Evolutionary conservation across 2,888 invertebrate genomes (phyloP), one percentile per base, ranked within the genome.

Genomic region (Artemia sinica): DNA sequence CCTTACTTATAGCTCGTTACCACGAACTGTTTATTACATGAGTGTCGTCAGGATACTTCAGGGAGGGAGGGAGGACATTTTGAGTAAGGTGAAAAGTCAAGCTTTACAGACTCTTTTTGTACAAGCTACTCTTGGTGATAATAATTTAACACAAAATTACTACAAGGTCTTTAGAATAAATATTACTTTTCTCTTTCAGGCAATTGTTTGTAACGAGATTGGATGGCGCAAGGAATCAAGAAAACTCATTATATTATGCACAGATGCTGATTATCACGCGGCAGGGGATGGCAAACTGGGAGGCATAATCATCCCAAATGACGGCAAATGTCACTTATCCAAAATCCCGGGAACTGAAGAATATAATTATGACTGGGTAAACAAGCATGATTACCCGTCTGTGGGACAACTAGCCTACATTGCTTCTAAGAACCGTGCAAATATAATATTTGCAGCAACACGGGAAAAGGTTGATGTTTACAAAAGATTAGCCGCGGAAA

Each of bases 211-310:
- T 50, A 50, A 28, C 12, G 75, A 79, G 67, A 81, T 82, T 71
- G 81, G 81, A 10, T 82, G 82, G 82, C 75, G 82, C 65, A 75
- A 77, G 13, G 76, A 79, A 18, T 79, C 82, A 9, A 76, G 82
- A 70, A 79, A 81, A 74, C 78, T 82, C 77, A 73, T 82, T 70
- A 78, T 82, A 11, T 81, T 81, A 73, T 81, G 82, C 3, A 82
- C 81, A 41, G 82, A 82, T 74, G 81, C 81, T 69, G 80, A 80
- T 28, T 82, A 83, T 74, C 82, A 82, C 75, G 80, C 78, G 74
- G 82, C 82, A 69, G 82, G 82, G 49, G 82, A 82, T 74, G 82
- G 82, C 72, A 79, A 80, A 76, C 50, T 70, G 49, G 70, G 50
- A 41, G 70, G 70, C n/a, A 65, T 70, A 14, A 49, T 65, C 14